A percentile compares a stretch with the other conserved stretches of the same genome.
phyloP scores from a whole-genome alignment of 2,797 vertebrate species.

The Coluber constrictor region DNA sequence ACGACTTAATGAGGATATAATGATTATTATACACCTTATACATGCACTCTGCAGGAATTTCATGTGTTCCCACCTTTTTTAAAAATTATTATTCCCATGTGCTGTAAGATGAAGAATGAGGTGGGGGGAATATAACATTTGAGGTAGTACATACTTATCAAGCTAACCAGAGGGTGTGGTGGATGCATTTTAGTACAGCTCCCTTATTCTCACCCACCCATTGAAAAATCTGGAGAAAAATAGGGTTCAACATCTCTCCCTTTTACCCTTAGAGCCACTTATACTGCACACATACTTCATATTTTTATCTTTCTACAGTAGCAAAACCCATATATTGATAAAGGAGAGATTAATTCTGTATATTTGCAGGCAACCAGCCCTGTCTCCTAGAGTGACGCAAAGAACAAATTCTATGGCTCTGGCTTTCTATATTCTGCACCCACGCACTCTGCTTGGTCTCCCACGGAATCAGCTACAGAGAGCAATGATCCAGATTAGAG shows the following conservation, averaged over 20 bases:
- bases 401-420: constrained; percentile 76
- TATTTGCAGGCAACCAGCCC: constrained; percentile 79
- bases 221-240: constrained; percentile 8
- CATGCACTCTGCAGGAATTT: constrained; percentile 27
- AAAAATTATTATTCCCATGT: not conserved
- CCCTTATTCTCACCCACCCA: not conserved
- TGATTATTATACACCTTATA: constrained; percentile 27
- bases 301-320: constrained; percentile 70
- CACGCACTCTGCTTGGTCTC: constrained; percentile 83
- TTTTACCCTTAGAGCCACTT: not conserved
- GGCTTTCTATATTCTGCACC: constrained; percentile 78
- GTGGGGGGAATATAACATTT: constrained; percentile 1
- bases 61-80: constrained; percentile 12
- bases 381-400: constrained; percentile 77
- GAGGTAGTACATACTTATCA: constrained; percentile 39
- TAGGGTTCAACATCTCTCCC: constrained; percentile 34
- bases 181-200: constrained; percentile 34
- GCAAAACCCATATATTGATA: constrained; percentile 72
- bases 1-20: constrained; percentile 15
- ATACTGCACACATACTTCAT: constrained; percentile 39
- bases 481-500: constrained; percentile 73
- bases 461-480: constrained; percentile 81
- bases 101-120: not conserved
- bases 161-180: constrained; percentile 27
- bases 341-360: constrained; percentile 75